phyloP scores from a whole-genome alignment of 2,797 vertebrate genomes.

The Gila robusta region DNA sequence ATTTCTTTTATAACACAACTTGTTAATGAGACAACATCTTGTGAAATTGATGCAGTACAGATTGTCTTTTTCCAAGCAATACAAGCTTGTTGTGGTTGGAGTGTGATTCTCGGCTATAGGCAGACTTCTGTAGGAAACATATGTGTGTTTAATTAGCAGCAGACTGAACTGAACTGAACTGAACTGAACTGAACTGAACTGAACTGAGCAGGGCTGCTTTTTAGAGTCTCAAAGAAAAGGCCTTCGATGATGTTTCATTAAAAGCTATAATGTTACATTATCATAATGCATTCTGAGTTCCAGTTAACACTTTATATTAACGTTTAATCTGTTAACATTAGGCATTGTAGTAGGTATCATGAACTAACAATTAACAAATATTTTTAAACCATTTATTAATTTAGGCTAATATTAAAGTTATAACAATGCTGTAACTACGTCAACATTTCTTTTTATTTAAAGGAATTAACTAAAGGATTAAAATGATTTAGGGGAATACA shows the following conservation, averaged over 20 bases:
- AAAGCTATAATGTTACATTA: constrained; percentile 10
- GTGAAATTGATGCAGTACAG: constrained; percentile 2
- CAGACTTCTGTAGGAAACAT: constrained; percentile 18
- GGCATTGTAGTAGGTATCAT: background rate
- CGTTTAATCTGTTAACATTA: background rate
- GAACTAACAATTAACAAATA: background rate
- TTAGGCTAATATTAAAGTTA: background rate
- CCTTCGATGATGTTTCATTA: background rate
- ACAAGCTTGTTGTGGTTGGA: constrained; percentile 37
- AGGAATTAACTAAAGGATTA: background rate
- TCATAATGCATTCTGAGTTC: constrained; percentile 3
- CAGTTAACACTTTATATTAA: constrained; percentile 1
- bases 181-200: background rate
- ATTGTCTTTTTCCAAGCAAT: background rate
- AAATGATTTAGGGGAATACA: background rate
- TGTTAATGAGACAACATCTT: constrained; percentile 43
- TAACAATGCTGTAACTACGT: too few species aligned
- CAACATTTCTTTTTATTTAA: background rate
- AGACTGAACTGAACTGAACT: background rate
- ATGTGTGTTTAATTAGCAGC: constrained; percentile 23
- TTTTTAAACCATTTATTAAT: background rate
- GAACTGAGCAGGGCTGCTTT: background rate
- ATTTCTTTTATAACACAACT: constrained; percentile 25
- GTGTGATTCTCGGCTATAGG: constrained; percentile 32
- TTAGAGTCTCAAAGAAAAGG: background rate